Conservation (phyloP, 2,888 invertebrate species). For the Ophion slaviceki region DNA sequence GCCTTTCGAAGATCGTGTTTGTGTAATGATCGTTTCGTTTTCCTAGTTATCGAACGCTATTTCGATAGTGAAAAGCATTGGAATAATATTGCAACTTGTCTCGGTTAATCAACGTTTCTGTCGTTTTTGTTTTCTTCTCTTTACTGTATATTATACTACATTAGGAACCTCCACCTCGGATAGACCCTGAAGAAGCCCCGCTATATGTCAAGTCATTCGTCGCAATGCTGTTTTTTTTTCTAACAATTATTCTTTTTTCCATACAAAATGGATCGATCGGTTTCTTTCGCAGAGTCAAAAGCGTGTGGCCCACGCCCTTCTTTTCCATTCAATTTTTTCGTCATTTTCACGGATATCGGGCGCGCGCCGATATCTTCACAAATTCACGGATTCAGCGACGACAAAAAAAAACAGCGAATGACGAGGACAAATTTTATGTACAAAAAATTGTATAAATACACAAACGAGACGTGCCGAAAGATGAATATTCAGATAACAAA, state of each 20-base stretch:
- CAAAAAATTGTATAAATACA: constrained; percentile 77
- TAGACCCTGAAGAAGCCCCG: constrained; percentile 66
- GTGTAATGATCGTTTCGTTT: constrained; percentile 32
- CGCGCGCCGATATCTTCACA: constrained; percentile 49
- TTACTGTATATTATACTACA: constrained; percentile 58
- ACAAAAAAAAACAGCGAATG: constrained; percentile 41
- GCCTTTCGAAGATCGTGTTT: constrained; percentile 64
- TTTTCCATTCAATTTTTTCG: not conserved
- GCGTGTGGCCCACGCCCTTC: not conserved
- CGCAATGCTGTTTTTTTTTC: constrained; percentile 7
- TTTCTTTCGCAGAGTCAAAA: constrained; percentile 13
- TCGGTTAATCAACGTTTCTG: constrained; percentile 38
- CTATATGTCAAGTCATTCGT: constrained; percentile 40
- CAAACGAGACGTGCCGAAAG: constrained; percentile 73
- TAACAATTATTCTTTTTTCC: constrained; percentile 4
- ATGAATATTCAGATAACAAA: constrained; percentile 31
- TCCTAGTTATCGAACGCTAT: constrained; percentile 41
- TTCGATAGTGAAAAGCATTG: constrained; percentile 60
- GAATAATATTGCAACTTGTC: constrained; percentile 64
- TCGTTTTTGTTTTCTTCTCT: constrained; percentile 32
- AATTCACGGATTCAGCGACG: constrained; percentile 42
- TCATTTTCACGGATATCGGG: not conserved
- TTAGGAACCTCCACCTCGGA: constrained; percentile 68
- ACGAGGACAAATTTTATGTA: constrained; percentile 74
- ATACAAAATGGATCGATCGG: constrained; percentile 25